Percentiles rank a stretch among this genome's conserved stretches.
Evolutionary conservation across 2,113 vertebrate species (phyloP).

Genomic region (Marcusenius ussheri): DNA sequence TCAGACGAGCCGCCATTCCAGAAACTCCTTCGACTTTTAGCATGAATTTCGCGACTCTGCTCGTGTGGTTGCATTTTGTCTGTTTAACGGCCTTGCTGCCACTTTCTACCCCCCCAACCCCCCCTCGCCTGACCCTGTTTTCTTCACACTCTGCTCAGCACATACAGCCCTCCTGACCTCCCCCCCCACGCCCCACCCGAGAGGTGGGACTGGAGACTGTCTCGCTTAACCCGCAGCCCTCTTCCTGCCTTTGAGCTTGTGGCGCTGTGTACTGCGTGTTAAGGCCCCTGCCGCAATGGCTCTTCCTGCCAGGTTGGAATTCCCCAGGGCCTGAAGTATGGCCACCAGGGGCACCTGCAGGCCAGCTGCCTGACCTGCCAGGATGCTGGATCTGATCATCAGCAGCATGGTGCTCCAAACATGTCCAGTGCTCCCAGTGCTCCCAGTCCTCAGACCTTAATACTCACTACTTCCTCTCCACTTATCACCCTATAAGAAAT

Average conservation of each 20-base stretch:
- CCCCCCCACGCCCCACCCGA: not conserved
- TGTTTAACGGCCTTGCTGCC: slow-evolving; percentile 62
- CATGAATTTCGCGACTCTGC: slow-evolving; percentile 16
- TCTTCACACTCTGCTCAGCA: slow-evolving; percentile 40
- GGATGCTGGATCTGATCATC: not conserved
- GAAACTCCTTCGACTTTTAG: not conserved
- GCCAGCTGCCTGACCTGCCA: not conserved
- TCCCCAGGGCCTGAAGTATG: not conserved
- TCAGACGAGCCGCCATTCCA: not conserved
- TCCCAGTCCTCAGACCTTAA: not conserved
- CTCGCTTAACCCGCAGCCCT: slow-evolving; percentile 56
- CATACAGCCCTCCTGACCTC: slow-evolving; percentile 22
- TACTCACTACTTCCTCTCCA: not conserved
- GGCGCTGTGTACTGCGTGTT: not conserved
- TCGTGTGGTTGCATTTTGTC: slow-evolving; percentile 55
- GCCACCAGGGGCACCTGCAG: not conserved
- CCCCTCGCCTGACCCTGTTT: slow-evolving; percentile 46
- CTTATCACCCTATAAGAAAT: not conserved
- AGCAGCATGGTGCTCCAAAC: not conserved
- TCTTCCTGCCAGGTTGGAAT: slow-evolving; percentile 17
- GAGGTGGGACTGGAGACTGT: slow-evolving; percentile 37
- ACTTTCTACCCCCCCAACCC: slow-evolving; percentile 59
- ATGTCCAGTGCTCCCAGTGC: not conserved
- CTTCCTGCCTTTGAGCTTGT: slow-evolving; percentile 55
- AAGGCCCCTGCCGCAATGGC: slow-evolving; percentile 12